Evolutionary conservation across 2,797 vertebrate species (phyloP), one percentile per base, ranked within the genome.

Genomic region (Phalanger gymnotis): DNA sequence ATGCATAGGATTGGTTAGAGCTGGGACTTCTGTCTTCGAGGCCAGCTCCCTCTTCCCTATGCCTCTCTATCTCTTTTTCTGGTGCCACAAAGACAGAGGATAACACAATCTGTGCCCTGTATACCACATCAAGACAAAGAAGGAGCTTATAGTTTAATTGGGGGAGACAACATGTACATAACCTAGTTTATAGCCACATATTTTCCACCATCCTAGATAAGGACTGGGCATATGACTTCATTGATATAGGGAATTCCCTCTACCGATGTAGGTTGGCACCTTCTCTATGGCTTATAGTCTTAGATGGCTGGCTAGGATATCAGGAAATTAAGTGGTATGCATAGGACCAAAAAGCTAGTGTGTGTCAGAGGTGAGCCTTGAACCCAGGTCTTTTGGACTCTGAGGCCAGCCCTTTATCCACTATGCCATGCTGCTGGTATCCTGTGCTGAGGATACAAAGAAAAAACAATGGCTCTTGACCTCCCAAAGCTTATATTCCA

Each of bases 401-500:
- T 27, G 40, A 81, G 73, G 25, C 40, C 73, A 81, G 73, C 22
- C 27, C 61, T n/a, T 5, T 27, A 47, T 16, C 1, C 14, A 34
- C 13, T 66, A 5, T 66, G 34, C 66, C 9, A 47, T 47, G 7
- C 22, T 47, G n/a, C 73, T 31, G 19, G 13, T 19, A n/a, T 66
- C 31, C 22, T 81, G 19, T 81, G 7, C 73, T 87, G 73, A 87
- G 40, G 31, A 73, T 56, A 28, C 54, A 93, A 73, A 92, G 54
- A 94, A 87, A 25, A 87, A n/a, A 9, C 16, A 55, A 55, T 22
- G 22, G 34, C 52, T 89, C 19, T 53, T 93, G 40, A 92, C 93
- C 40, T 90, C 91, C 95, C 91, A 22, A 57, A 81, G n/a, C 90
- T 96, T 55, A 1, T 89, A 93, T 55, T 93, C 47, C n/a, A 27